Evolutionary conservation across 2,113 vertebrate genomes (phyloP), one percentile per base, ranked within the genome.

Genomic region (Diphyllodes magnificus): DNA sequence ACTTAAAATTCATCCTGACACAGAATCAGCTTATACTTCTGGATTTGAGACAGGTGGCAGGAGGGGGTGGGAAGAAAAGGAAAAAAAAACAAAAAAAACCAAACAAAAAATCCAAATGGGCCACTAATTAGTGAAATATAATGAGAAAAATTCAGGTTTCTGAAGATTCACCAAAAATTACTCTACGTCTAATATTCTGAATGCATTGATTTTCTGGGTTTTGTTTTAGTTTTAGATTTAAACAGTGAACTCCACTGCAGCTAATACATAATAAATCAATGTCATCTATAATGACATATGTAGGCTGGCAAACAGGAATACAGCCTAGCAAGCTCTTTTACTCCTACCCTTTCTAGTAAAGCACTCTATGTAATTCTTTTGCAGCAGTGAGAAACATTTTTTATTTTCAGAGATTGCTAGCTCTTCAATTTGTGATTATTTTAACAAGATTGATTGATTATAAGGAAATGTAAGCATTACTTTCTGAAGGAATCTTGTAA

Each of bases 261-360:
- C 15, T 82, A 76, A 65, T 94, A 82, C n/a, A 50, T 69, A 92
- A 93, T 90, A 82, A 92, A 96, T 96, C 93, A 95, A 39, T 85
- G 82, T 91, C 83, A 80, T 40, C 72, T 88, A 3, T 88, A 91
- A 92, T 80, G 66, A 82, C 39, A 71, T 77, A 90, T 40, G 49
- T 66, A 90, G 39, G 33, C 63, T 95, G 77, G 47, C n/a, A 94
- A 94, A 90, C 17, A 92, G 15, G 40, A 96, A 85, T 59, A 83
- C 27, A 88, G 79, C 53, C 56, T 90, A 78, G 45, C 12, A 91
- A 80, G 44, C 17, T 64, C 30, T 84, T 83, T 86, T 49, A 75
- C 77, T 86, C 54, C 28, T 49, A 60, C 21, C 12, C 3, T 70
- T 92, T 82, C 49, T 91, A 83, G 27, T 77, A 93, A 97, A 94